A percentile compares a stretch with the other conserved stretches of the same genome.
These are phyloP conservation scores for Leucophenga maculata DNA, from an alignment of 2,888 invertebrate species.

Conservation along the genomic window DNA sequence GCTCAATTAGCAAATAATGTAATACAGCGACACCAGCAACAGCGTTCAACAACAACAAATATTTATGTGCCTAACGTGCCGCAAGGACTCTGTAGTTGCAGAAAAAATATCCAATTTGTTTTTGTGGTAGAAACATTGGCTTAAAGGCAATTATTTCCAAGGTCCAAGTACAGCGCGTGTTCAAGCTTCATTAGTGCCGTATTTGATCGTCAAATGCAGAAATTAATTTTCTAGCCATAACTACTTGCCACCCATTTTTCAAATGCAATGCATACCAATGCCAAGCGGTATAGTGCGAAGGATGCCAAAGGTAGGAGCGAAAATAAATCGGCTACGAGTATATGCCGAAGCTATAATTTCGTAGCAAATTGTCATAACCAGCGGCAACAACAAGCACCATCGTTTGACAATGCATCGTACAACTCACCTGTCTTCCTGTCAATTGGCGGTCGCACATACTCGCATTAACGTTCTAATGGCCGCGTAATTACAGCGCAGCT, in stretches of 20 bases:
- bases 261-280: neutral
- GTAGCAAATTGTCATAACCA: constrained; percentile 44
- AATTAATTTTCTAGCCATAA: neutral
- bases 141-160: neutral
- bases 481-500: constrained; percentile 63
- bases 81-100: too few relatives aligned
- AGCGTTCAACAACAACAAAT: neutral
- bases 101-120: too few relatives aligned
- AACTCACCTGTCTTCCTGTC: neutral
- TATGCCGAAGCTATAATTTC: neutral
- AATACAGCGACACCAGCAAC: constrained; percentile 25
- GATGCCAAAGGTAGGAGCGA: neutral
- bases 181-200: neutral
- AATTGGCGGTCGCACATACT: constrained; percentile 16
- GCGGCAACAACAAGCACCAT: constrained; percentile 25
- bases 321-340: neutral
- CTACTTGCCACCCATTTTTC: neutral
- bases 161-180: neutral
- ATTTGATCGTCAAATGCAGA: neutral
- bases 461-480: constrained; percentile 54
- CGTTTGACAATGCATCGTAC: neutral
- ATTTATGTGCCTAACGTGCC: neutral
- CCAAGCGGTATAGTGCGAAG: too few relatives aligned
- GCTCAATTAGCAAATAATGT: constrained; percentile 64
- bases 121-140: neutral